A percentile compares a stretch with the other conserved stretches of the same genome.
phyloP scores from a whole-genome alignment of 1,140 invertebrate genomes.

The Calliopsis andreniformis region DNA sequence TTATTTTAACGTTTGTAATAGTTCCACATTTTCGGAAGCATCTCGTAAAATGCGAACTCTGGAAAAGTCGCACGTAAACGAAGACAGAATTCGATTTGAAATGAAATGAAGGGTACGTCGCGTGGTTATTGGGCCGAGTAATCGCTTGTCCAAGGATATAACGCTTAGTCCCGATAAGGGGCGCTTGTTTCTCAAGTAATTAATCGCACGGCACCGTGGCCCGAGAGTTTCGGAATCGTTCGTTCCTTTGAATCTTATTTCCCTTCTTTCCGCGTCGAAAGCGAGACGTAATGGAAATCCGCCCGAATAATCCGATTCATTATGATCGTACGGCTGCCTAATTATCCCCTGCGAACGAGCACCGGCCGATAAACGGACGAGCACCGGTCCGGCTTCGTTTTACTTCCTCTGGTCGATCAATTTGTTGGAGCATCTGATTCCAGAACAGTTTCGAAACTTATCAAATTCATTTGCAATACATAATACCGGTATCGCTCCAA shows the following conservation, averaged over 20 bases:
- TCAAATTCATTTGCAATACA: no score
- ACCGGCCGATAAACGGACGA: neutral
- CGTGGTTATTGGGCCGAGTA: constrained; percentile 22
- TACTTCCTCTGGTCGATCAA: no score
- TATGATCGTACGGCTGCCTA: constrained; percentile 27
- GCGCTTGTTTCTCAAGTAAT: constrained; percentile 44
- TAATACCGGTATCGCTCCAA: no score
- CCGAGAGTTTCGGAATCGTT: neutral
- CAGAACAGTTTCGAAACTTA: no score
- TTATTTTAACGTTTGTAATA: no score
- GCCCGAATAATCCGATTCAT: constrained; percentile 44
- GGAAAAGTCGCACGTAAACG: neutral
- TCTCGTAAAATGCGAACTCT: neutral
- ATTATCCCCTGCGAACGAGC: constrained; percentile 27
- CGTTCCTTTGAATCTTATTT: constrained; percentile 17
- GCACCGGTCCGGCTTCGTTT: no score
- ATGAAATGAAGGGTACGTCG: constrained; percentile 1
- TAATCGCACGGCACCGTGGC: constrained; percentile 19
- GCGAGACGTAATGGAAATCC: constrained; percentile 8
- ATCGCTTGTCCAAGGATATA: constrained; percentile 29
- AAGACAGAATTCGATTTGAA: constrained; percentile 13
- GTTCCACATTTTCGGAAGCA: no score
- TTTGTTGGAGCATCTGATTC: no score
- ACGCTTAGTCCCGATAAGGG: constrained; percentile 17
- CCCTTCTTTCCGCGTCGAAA: constrained; percentile 1